These are phyloP conservation scores for Nicator chloris DNA, from an alignment of 2,113 vertebrate genomes.

Conservation along the genomic window DNA sequence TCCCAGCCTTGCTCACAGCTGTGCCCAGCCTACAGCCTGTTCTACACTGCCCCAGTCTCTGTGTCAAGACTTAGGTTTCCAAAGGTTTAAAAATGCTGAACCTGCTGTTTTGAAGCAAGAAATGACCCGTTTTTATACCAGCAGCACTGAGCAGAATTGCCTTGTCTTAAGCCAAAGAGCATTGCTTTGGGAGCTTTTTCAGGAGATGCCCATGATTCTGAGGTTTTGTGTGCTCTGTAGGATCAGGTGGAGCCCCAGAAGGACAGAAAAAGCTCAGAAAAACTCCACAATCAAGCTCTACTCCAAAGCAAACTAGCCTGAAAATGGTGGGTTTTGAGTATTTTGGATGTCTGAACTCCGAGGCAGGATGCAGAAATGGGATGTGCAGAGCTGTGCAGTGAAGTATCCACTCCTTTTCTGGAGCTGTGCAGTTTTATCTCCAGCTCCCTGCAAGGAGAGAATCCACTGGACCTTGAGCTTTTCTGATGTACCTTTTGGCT, in stretches of 20 bases:
- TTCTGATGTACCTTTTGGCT: not conserved
- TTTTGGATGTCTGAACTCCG: not conserved
- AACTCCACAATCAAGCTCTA: not conserved
- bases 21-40: not conserved
- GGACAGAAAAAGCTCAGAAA: not conserved
- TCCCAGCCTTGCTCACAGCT: not conserved
- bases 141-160: not conserved
- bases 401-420: rapidly evolving
- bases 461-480: rapidly evolving
- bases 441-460: not conserved
- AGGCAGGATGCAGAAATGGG: not conserved
- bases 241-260: not conserved
- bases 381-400: not conserved
- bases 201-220: not conserved
- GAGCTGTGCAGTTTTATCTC: not conserved
- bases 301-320: not conserved
- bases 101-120: not conserved
- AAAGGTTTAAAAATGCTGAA: not conserved
- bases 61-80: not conserved
- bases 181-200: not conserved
- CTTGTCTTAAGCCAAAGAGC: not conserved
- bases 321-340: not conserved
- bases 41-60: rapidly evolving
- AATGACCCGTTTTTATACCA: rapidly evolving
- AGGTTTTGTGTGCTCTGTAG: not conserved